Conservation (phyloP, 2,797 vertebrate genomes). For the Manis pentadactyla region DNA sequence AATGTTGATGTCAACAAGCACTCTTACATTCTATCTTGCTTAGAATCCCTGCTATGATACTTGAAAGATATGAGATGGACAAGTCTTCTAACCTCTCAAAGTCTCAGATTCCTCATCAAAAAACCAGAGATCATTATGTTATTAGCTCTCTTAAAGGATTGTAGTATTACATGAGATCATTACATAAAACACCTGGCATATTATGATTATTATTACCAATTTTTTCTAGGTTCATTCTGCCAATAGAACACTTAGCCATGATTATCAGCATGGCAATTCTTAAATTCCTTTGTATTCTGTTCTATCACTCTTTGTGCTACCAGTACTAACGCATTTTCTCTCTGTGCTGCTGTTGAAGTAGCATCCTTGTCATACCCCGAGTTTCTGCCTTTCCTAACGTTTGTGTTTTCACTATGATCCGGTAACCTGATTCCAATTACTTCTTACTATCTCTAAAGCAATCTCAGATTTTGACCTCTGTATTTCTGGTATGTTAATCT, state of each 20-base stretch:
- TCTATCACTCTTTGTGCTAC: too few relatives aligned
- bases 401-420: not conserved
- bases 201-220: not conserved
- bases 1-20: not conserved
- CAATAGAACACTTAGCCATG: not conserved
- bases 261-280: not conserved
- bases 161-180: not conserved
- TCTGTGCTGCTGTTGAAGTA: not conserved
- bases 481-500: not conserved
- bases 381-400: not conserved
- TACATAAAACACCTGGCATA: not conserved
- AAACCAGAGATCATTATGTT: not conserved
- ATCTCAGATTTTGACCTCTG: not conserved
- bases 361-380: not conserved
- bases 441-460: not conserved
- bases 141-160: not conserved
- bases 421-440: not conserved
- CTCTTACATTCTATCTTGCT: not conserved
- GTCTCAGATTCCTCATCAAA: not conserved
- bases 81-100: not conserved
- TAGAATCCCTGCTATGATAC: not conserved
- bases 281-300: slow-evolving; percentile 9
- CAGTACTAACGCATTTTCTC: not conserved
- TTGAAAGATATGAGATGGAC: not conserved
- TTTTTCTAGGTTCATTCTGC: slow-evolving; percentile 11